Base-by-base conservation (phyloP, 2,888 invertebrate genomes). In the Drosophila bunnanda region DNA sequence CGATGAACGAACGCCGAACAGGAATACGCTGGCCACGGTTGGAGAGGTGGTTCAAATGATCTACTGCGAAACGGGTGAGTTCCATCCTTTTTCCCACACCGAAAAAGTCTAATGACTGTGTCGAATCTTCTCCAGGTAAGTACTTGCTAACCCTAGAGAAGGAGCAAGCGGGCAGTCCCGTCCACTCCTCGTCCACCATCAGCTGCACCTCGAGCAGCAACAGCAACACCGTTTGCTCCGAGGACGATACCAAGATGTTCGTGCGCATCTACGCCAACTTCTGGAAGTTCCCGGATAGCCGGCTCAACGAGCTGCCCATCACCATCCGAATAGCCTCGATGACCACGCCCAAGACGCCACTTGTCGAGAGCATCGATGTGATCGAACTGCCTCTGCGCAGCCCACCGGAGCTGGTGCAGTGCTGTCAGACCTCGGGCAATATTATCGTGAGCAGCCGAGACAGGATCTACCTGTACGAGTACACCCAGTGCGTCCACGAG, bases 261-360 rank as follows among this genome's bases (percentile, higher is more conserved):
- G 95, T 95, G 79, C 93, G 96, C 64, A 94, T 96, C 28, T 96
- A 96, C 89, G 94, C 96, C 4, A 96, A 96, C 89, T 96, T 96
- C 95, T 91, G 90, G 90, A 91, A 91, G 71, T 91, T 92, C 54
- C 82, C 90, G 0, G 92, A 92, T 50, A 80, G 87, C 15, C 90
- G 91, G 64, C 76, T 92, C 2, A 90, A 89, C 50, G 95, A 95
- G 88, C 93, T 93, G 60, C 93, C 93, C 36, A 93, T 91, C 15
- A 90, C 89, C 12, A 91, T 92, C 20, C 93, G 96, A 58, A 96
- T 96, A 65, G 96, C 96, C 4, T 96, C 96, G 1, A 93, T 95
- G 82, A 96, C 96, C 0, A 96, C 96, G 13, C 96, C 96, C 0
- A 95, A 95, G 55, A 94, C 94, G 12, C 94, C 94, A 76, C 93